These are phyloP conservation scores for Epinotia ramella DNA, from an alignment of 2,888 invertebrate species.

Conservation along the genomic window DNA sequence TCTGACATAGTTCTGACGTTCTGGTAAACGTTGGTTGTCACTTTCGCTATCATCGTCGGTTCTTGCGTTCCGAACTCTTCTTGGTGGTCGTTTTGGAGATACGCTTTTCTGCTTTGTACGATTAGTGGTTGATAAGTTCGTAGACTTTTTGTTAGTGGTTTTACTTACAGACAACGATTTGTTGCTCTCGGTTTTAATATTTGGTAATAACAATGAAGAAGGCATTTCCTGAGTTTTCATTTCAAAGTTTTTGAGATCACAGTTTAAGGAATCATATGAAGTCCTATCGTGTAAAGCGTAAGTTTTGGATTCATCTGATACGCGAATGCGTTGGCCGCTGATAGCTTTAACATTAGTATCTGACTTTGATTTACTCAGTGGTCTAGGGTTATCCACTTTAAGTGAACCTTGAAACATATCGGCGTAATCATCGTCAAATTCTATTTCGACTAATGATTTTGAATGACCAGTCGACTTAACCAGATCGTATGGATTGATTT, in stretches of 20 bases:
- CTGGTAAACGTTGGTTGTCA: conserved; percentile 75
- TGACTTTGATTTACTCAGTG: conserved; percentile 67
- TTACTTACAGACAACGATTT: conserved; percentile 71
- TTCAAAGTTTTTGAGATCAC: conserved; percentile 79
- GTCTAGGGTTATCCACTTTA: conserved; percentile 66
- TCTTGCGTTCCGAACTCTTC: conserved; percentile 81
- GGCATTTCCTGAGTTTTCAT: conserved; percentile 69
- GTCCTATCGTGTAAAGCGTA: conserved; percentile 72
- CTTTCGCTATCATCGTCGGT: conserved; percentile 82
- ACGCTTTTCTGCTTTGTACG: conserved; percentile 79
- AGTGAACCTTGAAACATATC: conserved; percentile 74
- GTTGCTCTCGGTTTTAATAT: conserved; percentile 77
- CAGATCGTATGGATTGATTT: conserved; percentile 93
- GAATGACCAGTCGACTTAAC: conserved; percentile 85
- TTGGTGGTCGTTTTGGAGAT: conserved; percentile 87
- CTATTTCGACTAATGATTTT: conserved; percentile 80
- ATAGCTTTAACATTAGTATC: conserved; percentile 87
- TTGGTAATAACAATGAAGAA: conserved; percentile 71
- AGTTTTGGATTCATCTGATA: conserved; percentile 83
- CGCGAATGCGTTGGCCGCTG: conserved; percentile 88
- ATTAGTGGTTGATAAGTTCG: conserved; percentile 64
- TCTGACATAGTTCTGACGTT: conserved; percentile 62
- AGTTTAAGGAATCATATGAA: conserved; percentile 79
- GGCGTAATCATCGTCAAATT: conserved; percentile 82
- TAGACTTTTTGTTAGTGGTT: conserved; percentile 69